phyloP scores from a whole-genome alignment of 2,888 invertebrate species.

The Amiota minor region DNA sequence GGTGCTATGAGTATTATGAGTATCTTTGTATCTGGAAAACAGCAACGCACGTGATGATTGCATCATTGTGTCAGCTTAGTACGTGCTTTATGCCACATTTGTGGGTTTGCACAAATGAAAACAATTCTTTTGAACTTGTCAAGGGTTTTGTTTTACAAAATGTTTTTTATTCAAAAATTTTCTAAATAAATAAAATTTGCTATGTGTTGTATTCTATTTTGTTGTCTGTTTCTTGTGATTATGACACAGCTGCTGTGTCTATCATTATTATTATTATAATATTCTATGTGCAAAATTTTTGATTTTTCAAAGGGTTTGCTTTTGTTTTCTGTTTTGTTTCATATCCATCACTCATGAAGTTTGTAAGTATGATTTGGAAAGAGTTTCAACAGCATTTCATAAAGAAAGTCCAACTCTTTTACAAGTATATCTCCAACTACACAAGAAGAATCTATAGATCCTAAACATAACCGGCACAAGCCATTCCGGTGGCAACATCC shows the following conservation, averaged over 20 bases:
- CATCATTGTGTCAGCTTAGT: slow-evolving; percentile 70
- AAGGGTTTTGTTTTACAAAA: slow-evolving; percentile 9
- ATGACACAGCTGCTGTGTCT: slow-evolving; percentile 8
- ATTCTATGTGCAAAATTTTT: neutral
- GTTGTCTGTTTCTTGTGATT: neutral
- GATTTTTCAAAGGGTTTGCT: no score
- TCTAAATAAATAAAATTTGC: slow-evolving; percentile 6
- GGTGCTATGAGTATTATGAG: no score
- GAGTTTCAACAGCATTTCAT: no score
- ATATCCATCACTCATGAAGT: no score
- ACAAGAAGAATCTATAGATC: no score
- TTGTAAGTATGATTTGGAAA: no score
- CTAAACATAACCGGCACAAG: no score
- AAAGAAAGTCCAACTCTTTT: no score
- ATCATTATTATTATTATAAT: neutral
- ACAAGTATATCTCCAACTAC: no score
- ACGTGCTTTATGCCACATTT: slow-evolving; percentile 55
- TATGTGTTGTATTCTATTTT: neutral
- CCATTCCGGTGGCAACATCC: no score
- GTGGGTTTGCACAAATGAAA: slow-evolving; percentile 19
- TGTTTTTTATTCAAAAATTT: slow-evolving; percentile 10
- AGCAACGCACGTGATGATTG: slow-evolving; percentile 67
- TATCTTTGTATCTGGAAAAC: neutral
- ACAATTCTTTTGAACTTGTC: neutral
- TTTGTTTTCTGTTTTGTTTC: no score